Evolutionary conservation across 2,888 invertebrate genomes (phyloP).

Genomic region (Arge pagana): DNA sequence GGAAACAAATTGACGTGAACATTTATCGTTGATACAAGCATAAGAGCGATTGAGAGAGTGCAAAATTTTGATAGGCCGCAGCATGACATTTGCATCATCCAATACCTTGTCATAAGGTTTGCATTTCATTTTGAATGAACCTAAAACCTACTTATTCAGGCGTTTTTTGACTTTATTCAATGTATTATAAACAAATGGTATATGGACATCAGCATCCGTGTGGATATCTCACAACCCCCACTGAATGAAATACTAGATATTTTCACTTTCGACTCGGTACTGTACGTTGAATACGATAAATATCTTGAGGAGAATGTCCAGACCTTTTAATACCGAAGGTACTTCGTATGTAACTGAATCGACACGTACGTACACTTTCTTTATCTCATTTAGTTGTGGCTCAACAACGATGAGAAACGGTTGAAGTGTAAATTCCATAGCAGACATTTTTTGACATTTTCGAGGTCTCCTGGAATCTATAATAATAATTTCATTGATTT

Average conservation of each 20-base stretch:
- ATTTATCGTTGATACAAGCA: slow-evolving; percentile 2
- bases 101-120: neutral
- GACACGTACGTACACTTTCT: slow-evolving; percentile 10
- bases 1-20: neutral
- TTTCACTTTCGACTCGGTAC: slow-evolving; percentile 13
- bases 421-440: slow-evolving; percentile 23
- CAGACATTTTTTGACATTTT: slow-evolving; percentile 9
- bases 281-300: slow-evolving; percentile 9
- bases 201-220: slow-evolving; percentile 14
- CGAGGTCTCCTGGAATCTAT: slow-evolving; percentile 1
- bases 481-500: neutral
- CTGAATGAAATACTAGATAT: slow-evolving; percentile 20
- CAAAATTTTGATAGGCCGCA: neutral
- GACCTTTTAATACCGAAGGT: slow-evolving; percentile 11
- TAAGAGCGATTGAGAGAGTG: neutral
- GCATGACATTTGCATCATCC: neutral
- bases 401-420: slow-evolving; percentile 27
- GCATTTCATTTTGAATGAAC: slow-evolving; percentile 1
- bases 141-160: neutral
- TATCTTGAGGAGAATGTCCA: slow-evolving; percentile 12
- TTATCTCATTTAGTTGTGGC: slow-evolving; percentile 4
- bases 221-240: slow-evolving; percentile 12
- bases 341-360: slow-evolving; percentile 16
- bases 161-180: slow-evolving; percentile 14
- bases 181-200: slow-evolving; percentile 18